Evolutionary conservation across 1,140 invertebrate genomes (phyloP).

Genomic region (Acarapis woodi): DNA sequence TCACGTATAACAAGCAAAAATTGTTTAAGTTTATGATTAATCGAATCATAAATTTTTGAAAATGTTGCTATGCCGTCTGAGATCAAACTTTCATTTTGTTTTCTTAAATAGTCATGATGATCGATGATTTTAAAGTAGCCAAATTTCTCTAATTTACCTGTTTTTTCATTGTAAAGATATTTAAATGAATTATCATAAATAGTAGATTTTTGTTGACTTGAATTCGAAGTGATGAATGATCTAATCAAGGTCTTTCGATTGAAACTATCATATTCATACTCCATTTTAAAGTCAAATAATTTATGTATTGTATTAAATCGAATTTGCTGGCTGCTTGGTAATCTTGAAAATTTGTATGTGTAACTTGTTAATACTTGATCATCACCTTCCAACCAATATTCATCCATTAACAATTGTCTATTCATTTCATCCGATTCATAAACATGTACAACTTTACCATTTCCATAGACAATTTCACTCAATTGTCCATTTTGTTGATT

Average conservation of each 20-base stretch:
- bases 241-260: conserved; percentile 22
- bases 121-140: conserved; percentile 32
- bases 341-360: conserved; percentile 58
- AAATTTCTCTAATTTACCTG: conserved; percentile 49
- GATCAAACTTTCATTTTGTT: conserved; percentile 12
- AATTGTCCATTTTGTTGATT: conserved; percentile 48
- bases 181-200: conserved; percentile 27
- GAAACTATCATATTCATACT: conserved; percentile 66
- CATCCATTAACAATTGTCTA: background rate
- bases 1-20: conserved; percentile 11
- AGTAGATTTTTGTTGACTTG: conserved; percentile 6
- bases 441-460: conserved; percentile 16
- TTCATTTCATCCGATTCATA: conserved; percentile 6
- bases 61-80: conserved; percentile 13
- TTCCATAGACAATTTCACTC: conserved; percentile 51
- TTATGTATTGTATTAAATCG: too few species aligned
- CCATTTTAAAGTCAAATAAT: conserved; percentile 54
- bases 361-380: conserved; percentile 49
- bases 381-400: conserved; percentile 26
- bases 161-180: conserved; percentile 55
- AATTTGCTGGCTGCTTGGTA: conserved; percentile 56
- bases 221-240: conserved; percentile 7
- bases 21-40: conserved; percentile 11
- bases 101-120: conserved; percentile 8
- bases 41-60: conserved; percentile 11